Evolutionary conservation across 1,140 invertebrate species (phyloP).

Genomic region (Polypedilum pembai): DNA sequence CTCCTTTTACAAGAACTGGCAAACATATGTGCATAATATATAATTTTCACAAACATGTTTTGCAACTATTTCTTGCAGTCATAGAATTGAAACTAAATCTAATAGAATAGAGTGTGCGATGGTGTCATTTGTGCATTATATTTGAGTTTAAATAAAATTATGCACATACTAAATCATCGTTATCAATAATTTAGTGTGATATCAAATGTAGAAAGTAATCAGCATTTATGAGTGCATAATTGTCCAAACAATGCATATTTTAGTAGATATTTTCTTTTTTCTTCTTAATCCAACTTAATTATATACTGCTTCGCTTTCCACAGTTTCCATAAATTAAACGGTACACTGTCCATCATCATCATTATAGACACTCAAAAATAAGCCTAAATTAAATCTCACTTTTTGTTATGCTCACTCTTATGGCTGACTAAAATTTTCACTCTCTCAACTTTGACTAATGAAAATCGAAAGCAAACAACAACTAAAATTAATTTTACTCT

Average conservation of each 20-base stretch:
- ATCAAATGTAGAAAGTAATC: not conserved
- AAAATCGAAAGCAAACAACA: too few species aligned
- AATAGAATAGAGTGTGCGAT: not conserved
- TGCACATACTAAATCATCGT: not conserved
- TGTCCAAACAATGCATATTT: not conserved
- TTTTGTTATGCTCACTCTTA: not conserved
- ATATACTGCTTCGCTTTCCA: not conserved
- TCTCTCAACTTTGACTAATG: too few species aligned
- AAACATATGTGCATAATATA: too few species aligned
- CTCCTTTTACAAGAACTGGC: too few species aligned
- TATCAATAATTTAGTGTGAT: not conserved
- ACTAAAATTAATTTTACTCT: too few species aligned
- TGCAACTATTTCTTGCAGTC: not conserved
- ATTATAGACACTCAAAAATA: not conserved
- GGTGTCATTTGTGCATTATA: not conserved
- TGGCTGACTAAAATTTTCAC: too few species aligned
- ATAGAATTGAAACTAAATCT: not conserved
- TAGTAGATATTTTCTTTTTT: not conserved
- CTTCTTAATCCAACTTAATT: too few species aligned
- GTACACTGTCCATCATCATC: slow-evolving; percentile 2
- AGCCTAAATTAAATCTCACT: slow-evolving; percentile 13
- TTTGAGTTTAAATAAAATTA: not conserved
- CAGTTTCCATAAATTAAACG: slow-evolving; percentile 4
- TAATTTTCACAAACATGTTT: not conserved
- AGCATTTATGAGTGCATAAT: not conserved